Percentiles rank a stretch among this genome's conserved stretches.
phyloP scores from a whole-genome alignment of 2,113 vertebrate genomes.

The Caracal caracal region DNA sequence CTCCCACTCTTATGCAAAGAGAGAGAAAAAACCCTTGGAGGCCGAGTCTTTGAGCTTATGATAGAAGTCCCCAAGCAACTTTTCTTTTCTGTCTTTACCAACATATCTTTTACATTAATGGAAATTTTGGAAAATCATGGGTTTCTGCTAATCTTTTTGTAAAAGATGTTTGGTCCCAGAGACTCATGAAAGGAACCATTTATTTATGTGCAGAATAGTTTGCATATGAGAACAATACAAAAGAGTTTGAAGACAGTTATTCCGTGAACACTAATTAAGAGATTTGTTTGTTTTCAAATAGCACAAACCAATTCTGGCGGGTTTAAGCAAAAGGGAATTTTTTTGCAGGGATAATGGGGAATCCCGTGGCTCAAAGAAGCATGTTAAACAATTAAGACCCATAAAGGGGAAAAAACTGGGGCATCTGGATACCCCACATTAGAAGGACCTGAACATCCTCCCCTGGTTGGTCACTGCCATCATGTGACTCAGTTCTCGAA shows the following conservation, averaged over 20 bases:
- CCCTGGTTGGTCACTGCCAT: too few relatives aligned
- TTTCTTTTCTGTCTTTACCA: not conserved
- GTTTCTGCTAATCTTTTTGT: not conserved
- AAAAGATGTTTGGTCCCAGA: not conserved
- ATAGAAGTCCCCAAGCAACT: not conserved
- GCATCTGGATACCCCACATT: not conserved
- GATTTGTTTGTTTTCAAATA: slow-evolving; percentile 14
- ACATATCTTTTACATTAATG: not conserved
- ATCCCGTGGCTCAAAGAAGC: not conserved
- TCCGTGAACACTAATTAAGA: slow-evolving; percentile 7
- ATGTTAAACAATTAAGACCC: not conserved
- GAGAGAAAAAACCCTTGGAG: not conserved
- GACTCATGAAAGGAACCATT: not conserved
- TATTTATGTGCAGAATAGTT: not conserved
- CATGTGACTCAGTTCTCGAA: not conserved
- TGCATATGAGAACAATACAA: not conserved
- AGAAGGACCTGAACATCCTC: not conserved
- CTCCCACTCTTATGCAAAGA: not conserved
- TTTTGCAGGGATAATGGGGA: not conserved
- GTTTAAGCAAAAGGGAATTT: not conserved
- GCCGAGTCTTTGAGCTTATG: not conserved
- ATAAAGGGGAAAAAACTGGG: not conserved
- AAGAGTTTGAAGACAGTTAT: slow-evolving; percentile 34
- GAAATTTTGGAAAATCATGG: not conserved
- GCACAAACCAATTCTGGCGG: not conserved